phyloP scores from a whole-genome alignment of 1,140 invertebrate species.

The Holcopasites calliopsidis region DNA sequence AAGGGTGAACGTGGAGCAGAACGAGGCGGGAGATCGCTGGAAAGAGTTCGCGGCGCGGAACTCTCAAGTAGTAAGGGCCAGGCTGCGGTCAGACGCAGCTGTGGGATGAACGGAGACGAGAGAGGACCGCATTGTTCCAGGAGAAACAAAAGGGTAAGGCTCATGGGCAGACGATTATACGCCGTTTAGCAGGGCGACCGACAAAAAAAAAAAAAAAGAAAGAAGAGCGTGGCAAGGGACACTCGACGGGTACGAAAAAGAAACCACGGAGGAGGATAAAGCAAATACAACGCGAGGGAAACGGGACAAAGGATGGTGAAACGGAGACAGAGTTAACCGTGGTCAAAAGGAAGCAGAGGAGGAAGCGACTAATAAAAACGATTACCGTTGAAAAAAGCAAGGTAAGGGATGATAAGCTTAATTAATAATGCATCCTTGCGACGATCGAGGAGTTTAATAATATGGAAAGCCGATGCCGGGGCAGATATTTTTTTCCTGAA shows the following conservation, averaged over 20 bases:
- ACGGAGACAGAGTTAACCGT: conserved; percentile 11
- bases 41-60: conserved; percentile 23
- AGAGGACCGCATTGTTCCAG: conserved; percentile 50
- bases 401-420: not conserved
- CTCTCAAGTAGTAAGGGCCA: conserved; percentile 56
- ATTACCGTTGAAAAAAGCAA: not conserved
- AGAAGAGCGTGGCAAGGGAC: conserved; percentile 36
- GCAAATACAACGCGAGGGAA: conserved; percentile 35
- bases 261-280: conserved; percentile 44
- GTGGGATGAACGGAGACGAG: not conserved
- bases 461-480: conserved; percentile 10
- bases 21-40: not conserved
- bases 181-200: conserved; percentile 50
- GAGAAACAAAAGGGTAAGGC: conserved; percentile 54
- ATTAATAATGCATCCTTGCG: conserved; percentile 1
- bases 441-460: conserved; percentile 24
- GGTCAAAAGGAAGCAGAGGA: not conserved
- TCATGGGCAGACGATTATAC: conserved; percentile 57
- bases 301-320: conserved; percentile 54
- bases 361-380: not conserved
- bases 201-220: too few species aligned
- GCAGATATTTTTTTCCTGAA: not conserved
- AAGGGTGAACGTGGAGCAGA: not conserved
- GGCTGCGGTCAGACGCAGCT: conserved; percentile 49
- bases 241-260: conserved; percentile 44